Percentiles rank a stretch among this genome's conserved stretches.
These are phyloP conservation scores for Trissoscelio sp. DNA, from an alignment of 2,888 invertebrate species.

Conservation along the genomic window DNA sequence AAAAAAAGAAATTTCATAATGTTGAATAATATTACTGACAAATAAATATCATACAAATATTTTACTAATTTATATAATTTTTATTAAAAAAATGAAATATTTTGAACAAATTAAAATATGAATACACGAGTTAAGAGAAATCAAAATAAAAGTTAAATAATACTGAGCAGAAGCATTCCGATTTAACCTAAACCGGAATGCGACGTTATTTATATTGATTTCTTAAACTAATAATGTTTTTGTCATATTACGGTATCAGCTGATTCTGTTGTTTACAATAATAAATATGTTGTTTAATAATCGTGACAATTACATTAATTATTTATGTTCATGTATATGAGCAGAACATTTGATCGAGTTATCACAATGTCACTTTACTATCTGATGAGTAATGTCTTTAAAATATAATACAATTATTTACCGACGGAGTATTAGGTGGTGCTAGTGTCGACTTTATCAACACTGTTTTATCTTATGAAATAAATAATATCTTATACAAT, in stretches of 20 bases:
- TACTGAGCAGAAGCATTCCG: background rate
- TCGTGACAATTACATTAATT: conserved; percentile 31
- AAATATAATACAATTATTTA: too few relatives aligned
- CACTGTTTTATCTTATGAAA: too few relatives aligned
- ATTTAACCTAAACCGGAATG: conserved; percentile 16
- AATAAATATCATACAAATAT: background rate
- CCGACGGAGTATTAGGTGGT: too few relatives aligned
- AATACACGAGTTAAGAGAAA: too few relatives aligned
- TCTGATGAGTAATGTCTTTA: too few relatives aligned
- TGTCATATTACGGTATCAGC: conserved; percentile 8
- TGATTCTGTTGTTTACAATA: background rate
- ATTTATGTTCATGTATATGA: conserved; percentile 9
- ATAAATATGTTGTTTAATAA: conserved; percentile 4
- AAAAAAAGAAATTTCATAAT: background rate
- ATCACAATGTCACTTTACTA: conserved; percentile 31
- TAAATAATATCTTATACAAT: too few relatives aligned
- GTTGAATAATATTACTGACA: background rate
- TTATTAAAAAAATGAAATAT: background rate
- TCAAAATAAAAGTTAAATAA: too few relatives aligned
- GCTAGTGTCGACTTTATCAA: too few relatives aligned
- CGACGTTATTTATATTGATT: background rate
- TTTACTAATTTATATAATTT: background rate
- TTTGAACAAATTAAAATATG: too few relatives aligned
- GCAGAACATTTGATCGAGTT: conserved; percentile 14
- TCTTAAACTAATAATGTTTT: background rate